These are phyloP conservation scores for Entelurus aequoreus DNA, from an alignment of 2,113 vertebrate species.

Conservation along the genomic window DNA sequence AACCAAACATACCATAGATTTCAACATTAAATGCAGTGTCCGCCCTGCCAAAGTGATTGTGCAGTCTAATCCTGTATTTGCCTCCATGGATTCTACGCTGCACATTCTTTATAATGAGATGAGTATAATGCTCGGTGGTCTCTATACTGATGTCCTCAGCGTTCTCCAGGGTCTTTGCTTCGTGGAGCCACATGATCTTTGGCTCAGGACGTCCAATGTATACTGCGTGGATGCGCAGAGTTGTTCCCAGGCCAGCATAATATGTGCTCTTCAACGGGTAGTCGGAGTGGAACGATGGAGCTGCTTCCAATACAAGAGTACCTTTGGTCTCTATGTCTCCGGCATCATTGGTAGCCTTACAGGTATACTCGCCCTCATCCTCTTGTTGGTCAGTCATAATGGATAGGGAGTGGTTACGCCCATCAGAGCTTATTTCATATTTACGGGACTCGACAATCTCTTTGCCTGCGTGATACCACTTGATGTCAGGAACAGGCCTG, in stretches of 20 bases:
- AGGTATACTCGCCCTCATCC: conserved; percentile 94
- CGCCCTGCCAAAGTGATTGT: conserved; percentile 87
- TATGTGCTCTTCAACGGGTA: conserved; percentile 89
- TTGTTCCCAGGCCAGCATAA: conserved; percentile 81
- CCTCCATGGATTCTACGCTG: conserved; percentile 88
- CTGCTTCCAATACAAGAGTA: conserved; percentile 83
- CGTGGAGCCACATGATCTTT: conserved; percentile 92
- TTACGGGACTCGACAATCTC: conserved; percentile 91
- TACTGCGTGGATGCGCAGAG: conserved; percentile 85
- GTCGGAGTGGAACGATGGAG: conserved; percentile 86
- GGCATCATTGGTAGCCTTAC: conserved; percentile 86
- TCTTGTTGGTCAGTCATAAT: conserved; percentile 91
- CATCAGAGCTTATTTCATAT: conserved; percentile 94
- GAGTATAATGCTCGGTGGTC: conserved; percentile 94
- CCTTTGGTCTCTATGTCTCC: conserved; percentile 90
- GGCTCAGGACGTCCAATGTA: conserved; percentile 94
- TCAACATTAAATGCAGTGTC: conserved; percentile 86
- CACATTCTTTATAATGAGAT: conserved; percentile 92
- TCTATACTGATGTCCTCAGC: conserved; percentile 87
- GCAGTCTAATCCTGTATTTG: conserved; percentile 93
- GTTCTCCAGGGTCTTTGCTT: conserved; percentile 83
- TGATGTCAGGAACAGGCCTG: conserved; percentile 92
- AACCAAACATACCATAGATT: conserved; percentile 83
- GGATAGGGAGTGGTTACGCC: conserved; percentile 88
- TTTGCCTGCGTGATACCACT: conserved; percentile 91